These are phyloP conservation scores for Drosophila rellima DNA, from an alignment of 2,888 invertebrate genomes.

Conservation along the genomic window DNA sequence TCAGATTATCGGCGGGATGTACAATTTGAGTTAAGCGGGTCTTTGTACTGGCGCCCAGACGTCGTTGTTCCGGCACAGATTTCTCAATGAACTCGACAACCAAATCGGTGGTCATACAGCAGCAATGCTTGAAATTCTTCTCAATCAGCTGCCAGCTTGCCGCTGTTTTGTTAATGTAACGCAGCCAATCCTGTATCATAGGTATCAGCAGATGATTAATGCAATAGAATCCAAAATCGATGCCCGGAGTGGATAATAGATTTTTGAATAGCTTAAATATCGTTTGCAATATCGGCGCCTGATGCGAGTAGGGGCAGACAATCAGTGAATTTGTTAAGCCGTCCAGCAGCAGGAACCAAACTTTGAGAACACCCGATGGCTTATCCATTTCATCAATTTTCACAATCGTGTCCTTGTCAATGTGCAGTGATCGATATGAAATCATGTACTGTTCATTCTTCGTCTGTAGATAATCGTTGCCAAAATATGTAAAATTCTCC, in stretches of 20 bases:
- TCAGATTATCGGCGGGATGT: conserved; percentile 84
- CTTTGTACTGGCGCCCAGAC: conserved; percentile 68
- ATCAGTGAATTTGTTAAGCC: conserved; percentile 93
- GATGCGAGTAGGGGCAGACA: conserved; percentile 95
- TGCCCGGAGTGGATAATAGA: conserved; percentile 92
- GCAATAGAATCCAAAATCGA: conserved; percentile 95
- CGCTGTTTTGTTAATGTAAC: conserved; percentile 90
- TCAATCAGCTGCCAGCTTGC: conserved; percentile 91
- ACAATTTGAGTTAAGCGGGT: conserved; percentile 83
- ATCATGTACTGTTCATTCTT: conserved; percentile 89
- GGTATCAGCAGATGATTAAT: conserved; percentile 96
- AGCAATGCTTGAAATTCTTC: conserved; percentile 97
- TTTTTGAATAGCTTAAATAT: conserved; percentile 94
- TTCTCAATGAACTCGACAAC: conserved; percentile 94
- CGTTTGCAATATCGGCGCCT: conserved; percentile 94
- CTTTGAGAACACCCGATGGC: conserved; percentile 93
- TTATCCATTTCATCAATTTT: conserved; percentile 89
- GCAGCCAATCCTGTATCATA: conserved; percentile 96
- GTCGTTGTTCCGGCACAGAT: conserved; percentile 86
- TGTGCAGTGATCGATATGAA: conserved; percentile 85
- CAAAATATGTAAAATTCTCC: conserved; percentile 90
- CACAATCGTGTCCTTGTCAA: conserved; percentile 86
- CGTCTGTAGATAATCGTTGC: conserved; percentile 88
- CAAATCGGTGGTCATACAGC: conserved; percentile 96
- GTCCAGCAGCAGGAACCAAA: conserved; percentile 95